Base-by-base conservation (phyloP, 30 jellyfish, hydroid and myxozoan species). In the Phacellophora camtschatica region DNA sequence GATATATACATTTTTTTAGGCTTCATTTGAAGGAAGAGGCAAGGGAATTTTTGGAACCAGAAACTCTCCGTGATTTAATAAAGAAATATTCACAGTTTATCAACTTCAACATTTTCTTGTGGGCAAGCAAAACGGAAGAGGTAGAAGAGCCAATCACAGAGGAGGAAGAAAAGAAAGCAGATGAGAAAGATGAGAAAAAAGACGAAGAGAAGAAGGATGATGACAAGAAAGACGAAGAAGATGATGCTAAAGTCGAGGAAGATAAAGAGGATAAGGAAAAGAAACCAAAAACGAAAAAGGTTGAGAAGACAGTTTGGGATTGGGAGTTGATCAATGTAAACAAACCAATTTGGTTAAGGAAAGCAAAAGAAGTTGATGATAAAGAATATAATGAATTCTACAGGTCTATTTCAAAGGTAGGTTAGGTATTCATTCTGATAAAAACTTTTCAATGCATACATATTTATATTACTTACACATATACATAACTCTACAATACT, bases 131-230 rank as follows among this genome's bases (percentile, higher is more conserved):
- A 56, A 94, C 99, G 0, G 99, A 95, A 68, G 96, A 87, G 27
- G 97, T 95, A 5, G 99, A 95, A 63, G 97, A 95, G 70, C 99
- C 99, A 1, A 75, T 94, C 77, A 90, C 86, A 19, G 99, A 94
- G 29, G 95, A 84, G 7, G 97, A 83, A 22, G 95, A 81, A 33
- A 96, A 94, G 31, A 87, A 87, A 86, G 68, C 70, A 63, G 85
- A 71, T 9, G 96, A 87, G 19, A 89, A 78, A n/a, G 74, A 28
- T 28, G 94, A 78, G 39, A 87, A 84, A 22, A 82, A 86, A 55
- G 51, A 81, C 43, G 90, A 85, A 2, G 87, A 85, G 37, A 71
- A 85, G 33, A 71, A 74, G 74, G 75, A 82, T 1, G 78, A 70
- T 10, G 79, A 62, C 2, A 56, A 78, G 56, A 80, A 77, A 15